Percentiles rank a stretch among this genome's conserved stretches.
These are phyloP conservation scores for Tragelaphus strepsiceros DNA, from an alignment of 2,113 vertebrate genomes.

Conservation along the genomic window DNA sequence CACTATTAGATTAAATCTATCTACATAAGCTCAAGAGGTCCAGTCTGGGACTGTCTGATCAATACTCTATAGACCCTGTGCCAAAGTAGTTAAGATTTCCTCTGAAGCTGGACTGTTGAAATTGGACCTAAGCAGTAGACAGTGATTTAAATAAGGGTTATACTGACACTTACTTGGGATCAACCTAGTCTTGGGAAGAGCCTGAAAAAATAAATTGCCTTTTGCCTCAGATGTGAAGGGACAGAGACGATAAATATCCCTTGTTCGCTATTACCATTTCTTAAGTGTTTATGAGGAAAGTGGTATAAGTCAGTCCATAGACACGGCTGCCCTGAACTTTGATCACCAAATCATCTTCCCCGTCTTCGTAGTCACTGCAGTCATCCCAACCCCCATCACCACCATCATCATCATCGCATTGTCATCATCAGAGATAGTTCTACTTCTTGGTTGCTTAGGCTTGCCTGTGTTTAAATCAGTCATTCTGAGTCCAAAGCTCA, in stretches of 20 bases:
- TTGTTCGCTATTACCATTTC: not conserved
- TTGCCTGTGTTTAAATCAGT: not conserved
- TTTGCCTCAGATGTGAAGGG: not conserved
- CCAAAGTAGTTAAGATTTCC: constrained; percentile 1
- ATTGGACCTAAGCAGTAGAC: not conserved
- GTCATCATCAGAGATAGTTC: not conserved
- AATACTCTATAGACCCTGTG: not conserved
- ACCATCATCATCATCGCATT: too few species aligned
- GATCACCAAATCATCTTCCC: not conserved
- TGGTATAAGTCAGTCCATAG: not conserved
- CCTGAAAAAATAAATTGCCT: not conserved
- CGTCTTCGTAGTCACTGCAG: not conserved
- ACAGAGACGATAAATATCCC: not conserved
- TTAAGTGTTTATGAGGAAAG: not conserved
- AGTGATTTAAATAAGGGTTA: not conserved
- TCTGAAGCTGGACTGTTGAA: not conserved
- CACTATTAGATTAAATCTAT: not conserved
- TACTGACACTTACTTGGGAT: not conserved
- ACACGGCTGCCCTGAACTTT: not conserved
- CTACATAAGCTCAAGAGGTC: not conserved
- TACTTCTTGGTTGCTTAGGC: not conserved
- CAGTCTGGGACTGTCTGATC: not conserved
- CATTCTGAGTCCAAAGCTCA: not conserved
- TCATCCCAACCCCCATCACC: not conserved
- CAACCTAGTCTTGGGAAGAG: not conserved